Conservation (phyloP, 2,113 vertebrate species). For the Pyrgilauda ruficollis region DNA sequence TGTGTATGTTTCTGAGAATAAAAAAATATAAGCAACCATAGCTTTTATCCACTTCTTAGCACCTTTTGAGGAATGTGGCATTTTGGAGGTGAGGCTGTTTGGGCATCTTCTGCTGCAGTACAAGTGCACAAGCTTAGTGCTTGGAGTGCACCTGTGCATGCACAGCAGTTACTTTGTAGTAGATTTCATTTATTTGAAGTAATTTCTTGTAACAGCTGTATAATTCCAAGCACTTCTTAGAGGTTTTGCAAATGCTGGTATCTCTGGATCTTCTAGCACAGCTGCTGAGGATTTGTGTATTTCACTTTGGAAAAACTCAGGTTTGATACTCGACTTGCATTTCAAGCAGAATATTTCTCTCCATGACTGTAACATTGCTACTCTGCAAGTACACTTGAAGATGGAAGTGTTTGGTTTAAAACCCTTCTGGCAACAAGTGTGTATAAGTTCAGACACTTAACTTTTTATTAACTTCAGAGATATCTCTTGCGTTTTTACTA, state of each 20-base stretch:
- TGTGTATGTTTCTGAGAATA: neutral
- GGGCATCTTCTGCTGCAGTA: neutral
- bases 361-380: neutral
- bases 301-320: neutral
- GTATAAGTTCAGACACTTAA: neutral
- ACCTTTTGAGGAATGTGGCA: neutral
- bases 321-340: neutral
- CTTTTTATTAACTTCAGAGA: neutral
- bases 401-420: neutral
- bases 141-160: fast-evolving
- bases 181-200: neutral
- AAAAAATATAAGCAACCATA: neutral
- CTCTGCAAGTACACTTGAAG: neutral
- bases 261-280: neutral
- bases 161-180: neutral
- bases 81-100: neutral
- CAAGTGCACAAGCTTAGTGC: no score
- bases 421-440: neutral
- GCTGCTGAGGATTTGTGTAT: neutral
- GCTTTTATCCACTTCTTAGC: neutral
- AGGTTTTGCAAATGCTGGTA: neutral
- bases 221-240: neutral
- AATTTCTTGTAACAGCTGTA: neutral
- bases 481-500: neutral
- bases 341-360: neutral